Conservation (phyloP, 2,797 vertebrate species). For the Microctenopoma stevenorrisi region DNA sequence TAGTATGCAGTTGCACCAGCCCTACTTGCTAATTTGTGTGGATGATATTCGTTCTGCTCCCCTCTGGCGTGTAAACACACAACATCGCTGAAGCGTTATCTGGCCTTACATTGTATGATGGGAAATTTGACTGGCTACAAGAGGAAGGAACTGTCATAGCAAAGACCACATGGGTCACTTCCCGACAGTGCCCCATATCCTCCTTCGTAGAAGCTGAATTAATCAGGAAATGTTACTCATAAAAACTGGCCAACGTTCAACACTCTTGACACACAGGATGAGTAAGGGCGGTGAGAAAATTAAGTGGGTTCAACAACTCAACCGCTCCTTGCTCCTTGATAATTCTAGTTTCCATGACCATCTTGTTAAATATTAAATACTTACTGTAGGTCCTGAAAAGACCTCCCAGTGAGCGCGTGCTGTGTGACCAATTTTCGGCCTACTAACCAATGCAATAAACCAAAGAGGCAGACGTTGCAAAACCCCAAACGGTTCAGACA, state of each 20-base stretch:
- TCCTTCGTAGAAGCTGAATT: constrained; percentile 46
- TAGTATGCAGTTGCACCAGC: constrained; percentile 22
- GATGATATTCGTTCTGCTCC: constrained; percentile 40
- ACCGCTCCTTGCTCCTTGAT: constrained; percentile 26
- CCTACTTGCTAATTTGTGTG: constrained; percentile 14
- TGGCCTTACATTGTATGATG: constrained; percentile 42
- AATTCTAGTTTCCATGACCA: not conserved
- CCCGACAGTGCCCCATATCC: constrained; percentile 60
- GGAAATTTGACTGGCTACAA: constrained; percentile 46
- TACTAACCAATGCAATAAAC: constrained; percentile 2
- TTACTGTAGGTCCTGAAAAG: constrained; percentile 18
- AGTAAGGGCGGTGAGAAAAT: constrained; percentile 8
- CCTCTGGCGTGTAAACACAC: constrained; percentile 62
- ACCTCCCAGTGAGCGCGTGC: constrained; percentile 17
- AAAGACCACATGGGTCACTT: constrained; percentile 69
- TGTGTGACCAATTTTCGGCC: not conserved
- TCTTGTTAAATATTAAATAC: constrained; percentile 27
- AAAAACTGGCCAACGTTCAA: constrained; percentile 35
- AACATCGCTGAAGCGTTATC: constrained; percentile 32
- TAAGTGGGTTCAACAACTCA: constrained; percentile 35
- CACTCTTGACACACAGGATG: constrained; percentile 22
- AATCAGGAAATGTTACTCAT: constrained; percentile 48
- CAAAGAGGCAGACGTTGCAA: constrained; percentile 48
- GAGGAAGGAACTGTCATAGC: constrained; percentile 70
- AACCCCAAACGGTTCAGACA: constrained; percentile 2